phyloP scores from a whole-genome alignment of 2,888 invertebrate species.

The Lepidocyrtinus sp. region DNA sequence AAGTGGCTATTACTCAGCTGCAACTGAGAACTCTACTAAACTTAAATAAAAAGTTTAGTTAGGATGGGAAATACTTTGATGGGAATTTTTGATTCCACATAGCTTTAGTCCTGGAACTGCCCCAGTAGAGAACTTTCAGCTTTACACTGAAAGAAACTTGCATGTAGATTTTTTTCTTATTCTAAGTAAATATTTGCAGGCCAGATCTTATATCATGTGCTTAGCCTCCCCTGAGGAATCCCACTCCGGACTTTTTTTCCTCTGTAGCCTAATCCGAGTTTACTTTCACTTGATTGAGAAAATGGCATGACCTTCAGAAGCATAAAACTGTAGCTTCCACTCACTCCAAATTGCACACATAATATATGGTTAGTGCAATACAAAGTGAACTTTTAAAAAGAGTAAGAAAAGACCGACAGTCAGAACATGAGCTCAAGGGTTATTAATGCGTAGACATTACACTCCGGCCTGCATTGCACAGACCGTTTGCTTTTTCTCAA shows the following conservation, averaged over 20 bases:
- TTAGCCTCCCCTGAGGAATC: constrained; percentile 35
- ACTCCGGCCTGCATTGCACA: constrained; percentile 1
- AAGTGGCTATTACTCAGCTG: not conserved
- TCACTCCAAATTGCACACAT: constrained; percentile 27
- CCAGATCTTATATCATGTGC: not conserved
- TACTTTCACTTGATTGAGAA: not conserved
- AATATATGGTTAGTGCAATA: constrained; percentile 27
- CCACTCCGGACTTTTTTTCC: constrained; percentile 23
- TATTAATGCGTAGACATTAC: constrained; percentile 15
- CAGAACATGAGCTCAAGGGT: constrained; percentile 17
- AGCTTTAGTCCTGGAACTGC: not conserved
- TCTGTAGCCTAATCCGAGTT: not conserved
- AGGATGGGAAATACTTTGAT: not conserved
- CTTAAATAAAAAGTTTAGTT: not conserved
- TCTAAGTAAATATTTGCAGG: not conserved
- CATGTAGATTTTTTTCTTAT: constrained; percentile 3
- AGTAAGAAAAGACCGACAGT: not conserved
- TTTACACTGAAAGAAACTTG: too few relatives aligned
- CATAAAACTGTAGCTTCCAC: constrained; percentile 21
- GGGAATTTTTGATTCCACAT: not conserved
- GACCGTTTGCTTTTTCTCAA: constrained; percentile 2
- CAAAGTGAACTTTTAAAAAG: constrained; percentile 1
- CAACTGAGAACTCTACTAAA: not conserved
- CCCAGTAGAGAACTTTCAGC: too few relatives aligned
- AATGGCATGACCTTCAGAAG: constrained; percentile 31